Percentiles rank a stretch among this genome's conserved stretches.
phyloP scores from a whole-genome alignment of 2,113 vertebrate genomes.

The Cephalopholis sonnerati region DNA sequence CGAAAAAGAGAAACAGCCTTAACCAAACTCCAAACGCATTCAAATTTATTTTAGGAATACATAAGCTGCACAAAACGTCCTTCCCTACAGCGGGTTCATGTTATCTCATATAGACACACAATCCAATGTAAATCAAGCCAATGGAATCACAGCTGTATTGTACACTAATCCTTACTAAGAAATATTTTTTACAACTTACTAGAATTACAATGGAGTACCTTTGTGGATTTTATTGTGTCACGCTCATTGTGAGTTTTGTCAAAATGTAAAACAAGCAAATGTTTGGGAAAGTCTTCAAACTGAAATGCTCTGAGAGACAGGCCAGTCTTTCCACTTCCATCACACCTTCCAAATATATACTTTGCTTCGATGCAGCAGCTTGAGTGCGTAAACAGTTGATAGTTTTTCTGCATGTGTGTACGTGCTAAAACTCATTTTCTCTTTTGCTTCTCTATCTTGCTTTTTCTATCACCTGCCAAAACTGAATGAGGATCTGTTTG shows the following conservation, averaged over 20 bases:
- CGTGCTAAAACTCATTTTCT: slow-evolving; percentile 12
- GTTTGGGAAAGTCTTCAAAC: slow-evolving; percentile 39
- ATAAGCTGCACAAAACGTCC: slow-evolving; percentile 23
- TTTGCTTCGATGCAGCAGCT: slow-evolving; percentile 52
- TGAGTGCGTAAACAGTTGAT: slow-evolving; percentile 38
- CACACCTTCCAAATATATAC: slow-evolving; percentile 18
- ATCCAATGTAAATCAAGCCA: slow-evolving; percentile 63
- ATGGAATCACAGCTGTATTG: slow-evolving; percentile 64
- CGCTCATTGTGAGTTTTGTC: slow-evolving; percentile 68
- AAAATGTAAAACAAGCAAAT: slow-evolving; percentile 52
- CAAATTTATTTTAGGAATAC: slow-evolving; percentile 20
- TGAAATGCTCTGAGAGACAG: slow-evolving; percentile 45
- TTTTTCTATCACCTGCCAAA: slow-evolving; percentile 63
- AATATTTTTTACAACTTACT: slow-evolving; percentile 73
- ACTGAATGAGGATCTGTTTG: slow-evolving; percentile 46
- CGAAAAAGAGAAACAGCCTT: slow-evolving; percentile 41
- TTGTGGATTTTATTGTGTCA: slow-evolving; percentile 64
- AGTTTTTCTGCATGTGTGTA: slow-evolving; percentile 61
- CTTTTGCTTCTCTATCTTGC: slow-evolving; percentile 36
- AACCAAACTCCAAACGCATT: slow-evolving; percentile 39
- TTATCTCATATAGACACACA: slow-evolving; percentile 47
- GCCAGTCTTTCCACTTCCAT: slow-evolving; percentile 32
- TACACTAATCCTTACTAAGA: slow-evolving; percentile 74
- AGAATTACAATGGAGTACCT: slow-evolving; percentile 62
- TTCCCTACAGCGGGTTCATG: slow-evolving; percentile 21